phyloP scores from a whole-genome alignment of 2,113 vertebrate species.

The Protomyctophum bolini region DNA sequence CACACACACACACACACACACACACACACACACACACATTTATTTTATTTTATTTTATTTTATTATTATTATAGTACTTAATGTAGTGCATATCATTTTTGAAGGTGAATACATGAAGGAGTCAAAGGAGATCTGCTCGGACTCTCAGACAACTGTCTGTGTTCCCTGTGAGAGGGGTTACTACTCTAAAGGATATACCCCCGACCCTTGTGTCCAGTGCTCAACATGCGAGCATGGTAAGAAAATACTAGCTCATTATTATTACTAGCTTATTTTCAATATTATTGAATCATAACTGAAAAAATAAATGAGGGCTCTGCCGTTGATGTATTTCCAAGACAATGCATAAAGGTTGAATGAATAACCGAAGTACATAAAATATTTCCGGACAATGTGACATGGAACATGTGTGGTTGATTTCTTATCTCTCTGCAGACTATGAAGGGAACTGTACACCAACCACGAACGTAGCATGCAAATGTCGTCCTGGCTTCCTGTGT shows the following conservation, averaged over 20 bases:
- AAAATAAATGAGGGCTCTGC: background rate
- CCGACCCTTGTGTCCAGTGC: conserved; percentile 51
- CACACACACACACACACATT: no score
- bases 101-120: conserved; percentile 45
- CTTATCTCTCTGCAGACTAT: conserved; percentile 46
- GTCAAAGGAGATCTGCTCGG: conserved; percentile 33
- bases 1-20: no score
- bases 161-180: conserved; percentile 1
- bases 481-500: conserved; percentile 63
- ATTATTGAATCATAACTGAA: no score
- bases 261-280: no score
- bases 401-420: conserved; percentile 8
- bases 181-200: conserved; percentile 4
- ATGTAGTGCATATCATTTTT: background rate
- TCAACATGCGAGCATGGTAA: conserved; percentile 59
- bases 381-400: background rate
- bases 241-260: conserved; percentile 1
- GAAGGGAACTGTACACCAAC: conserved; percentile 46
- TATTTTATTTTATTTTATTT: background rate
- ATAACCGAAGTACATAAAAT: background rate
- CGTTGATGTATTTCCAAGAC: no score
- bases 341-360: no score
- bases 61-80: background rate
- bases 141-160: conserved; percentile 22
- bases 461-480: conserved; percentile 51